Base-by-base conservation (phyloP, 1,140 invertebrate species). In the Aphelenchoides besseyi region DNA sequence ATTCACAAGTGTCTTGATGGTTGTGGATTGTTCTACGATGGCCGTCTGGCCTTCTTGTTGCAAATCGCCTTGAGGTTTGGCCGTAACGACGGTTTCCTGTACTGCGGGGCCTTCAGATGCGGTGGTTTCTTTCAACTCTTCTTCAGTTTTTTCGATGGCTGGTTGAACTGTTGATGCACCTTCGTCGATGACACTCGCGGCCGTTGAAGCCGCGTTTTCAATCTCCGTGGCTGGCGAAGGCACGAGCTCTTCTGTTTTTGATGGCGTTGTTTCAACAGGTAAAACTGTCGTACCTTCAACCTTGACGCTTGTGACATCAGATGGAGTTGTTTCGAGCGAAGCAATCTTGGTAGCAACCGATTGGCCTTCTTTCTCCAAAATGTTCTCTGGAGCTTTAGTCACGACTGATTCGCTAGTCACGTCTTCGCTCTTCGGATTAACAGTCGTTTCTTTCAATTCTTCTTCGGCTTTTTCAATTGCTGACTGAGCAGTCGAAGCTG, bases 31-130 rank as follows among this genome's bases (percentile, higher is more conserved):
- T 48, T 48, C 41, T 48, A 16, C 12, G 41, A 12, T 48, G n/a
- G n/a, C n/a, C 41, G 41, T 48, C 41, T 48, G 41, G 41, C 41
- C 41, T 23, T 48, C 41, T 48, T 48, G 41, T 48, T 48, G 41
- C 12, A 48, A 23, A 48, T 23, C 41, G 41, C 12, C 23, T 23
- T 16, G 12, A 23, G 41, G 41, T 23, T 48, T 48, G 12, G 41
- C 12, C 41, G 41, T 48, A 12, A 23, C 41, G 12, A 48, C 41
- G 41, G 12, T 48, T 48, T 48, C 41, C 41, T 48, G 41, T 16
- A 23, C 41, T 12, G 41, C 23, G 12, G 41, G 23, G 12, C 41
- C 23, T 48, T 48, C 41, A 23, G 41, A 23, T 23, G 12, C 41
- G 41, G 12, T 48, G 12, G 41, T 48, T 48, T 23, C 23, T 23